Conservation (phyloP, 2,113 vertebrate genomes). For the Donacobius atricapilla region DNA sequence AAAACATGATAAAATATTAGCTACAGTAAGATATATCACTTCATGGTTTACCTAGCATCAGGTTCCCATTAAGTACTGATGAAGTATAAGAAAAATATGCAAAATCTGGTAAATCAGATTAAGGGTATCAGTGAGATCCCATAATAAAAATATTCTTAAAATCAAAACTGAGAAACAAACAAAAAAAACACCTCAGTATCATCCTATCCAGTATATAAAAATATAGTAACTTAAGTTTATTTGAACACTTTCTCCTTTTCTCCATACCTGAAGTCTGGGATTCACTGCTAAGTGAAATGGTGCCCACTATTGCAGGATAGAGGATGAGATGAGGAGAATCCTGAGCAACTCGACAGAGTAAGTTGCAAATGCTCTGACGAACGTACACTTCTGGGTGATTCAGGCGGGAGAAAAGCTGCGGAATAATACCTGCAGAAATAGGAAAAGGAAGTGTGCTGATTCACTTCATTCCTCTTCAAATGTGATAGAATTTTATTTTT, state of each 20-base stretch:
- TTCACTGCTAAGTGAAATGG: conserved; percentile 92
- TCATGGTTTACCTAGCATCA: background rate
- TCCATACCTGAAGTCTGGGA: conserved; percentile 87
- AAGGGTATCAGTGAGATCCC: background rate
- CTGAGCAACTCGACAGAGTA: conserved; percentile 93
- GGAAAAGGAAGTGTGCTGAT: background rate
- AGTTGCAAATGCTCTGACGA: conserved; percentile 95
- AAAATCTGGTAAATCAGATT: background rate
- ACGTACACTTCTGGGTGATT: conserved; percentile 98
- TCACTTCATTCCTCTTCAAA: background rate
- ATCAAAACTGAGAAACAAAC: background rate
- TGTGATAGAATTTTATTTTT: background rate
- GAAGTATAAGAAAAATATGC: fast-evolving
- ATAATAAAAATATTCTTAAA: background rate
- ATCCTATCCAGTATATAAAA: background rate
- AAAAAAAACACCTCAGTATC: background rate
- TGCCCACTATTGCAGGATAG: conserved; percentile 96
- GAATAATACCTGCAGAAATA: conserved; percentile 86
- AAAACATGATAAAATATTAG: background rate
- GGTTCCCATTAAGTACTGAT: background rate
- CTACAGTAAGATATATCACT: background rate
- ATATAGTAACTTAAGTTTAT: background rate
- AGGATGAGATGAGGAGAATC: conserved; percentile 96
- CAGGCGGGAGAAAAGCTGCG: conserved; percentile 95
- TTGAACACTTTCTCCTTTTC: background rate